Evolutionary conservation across 2,797 vertebrate genomes (phyloP), one percentile per base, ranked within the genome.

Genomic region (Scolopax rusticola): DNA sequence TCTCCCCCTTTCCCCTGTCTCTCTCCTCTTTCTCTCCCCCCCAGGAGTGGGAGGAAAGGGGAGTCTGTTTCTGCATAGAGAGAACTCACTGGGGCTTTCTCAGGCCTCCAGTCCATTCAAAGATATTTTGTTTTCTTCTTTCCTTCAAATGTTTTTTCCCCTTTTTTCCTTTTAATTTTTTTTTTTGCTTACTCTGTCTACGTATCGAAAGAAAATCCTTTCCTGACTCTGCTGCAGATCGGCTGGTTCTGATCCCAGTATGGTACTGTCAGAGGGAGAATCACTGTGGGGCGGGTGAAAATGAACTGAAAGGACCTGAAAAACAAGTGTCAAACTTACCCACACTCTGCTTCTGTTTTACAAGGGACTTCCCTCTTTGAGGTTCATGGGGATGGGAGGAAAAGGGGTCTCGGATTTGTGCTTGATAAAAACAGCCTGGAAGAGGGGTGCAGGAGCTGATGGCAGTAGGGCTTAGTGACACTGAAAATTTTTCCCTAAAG

Each of bases 341-440:
- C 86, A 81, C 86, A 75, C 96, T 96, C 92, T 97, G 95, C 96
- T 97, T 95, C 89, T 95, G 90, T 92, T 95, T 89, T 92, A 59
- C 94, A 91, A 96, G 87, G 87, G 79, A 57, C 61, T 91, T 87
- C 64, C 67, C 77, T 93, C 61, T 53, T 76, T 59, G 53, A 81
- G 89, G 40, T 51, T 18, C 2, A 2, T 73, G 76, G 83, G 88
- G 28, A 51, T 19, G 90, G 89, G 84, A 79, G 77, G 64, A 75
- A 32, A 82, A 54, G 60, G 23, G 70, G 64, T 48, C 30, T 91
- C 65, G 92, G 70, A 38, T 82, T 56, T 81, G 92, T 84, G 87
- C 79, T 95, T 2, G 9, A 28, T 59, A 9, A 43, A 48, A 79
- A 32, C 69, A 70, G 67, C 47, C 91, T 96, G 95, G 85, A 69